Conservation (phyloP, 2,888 invertebrate genomes). For the Alviniconcha strummeri region DNA sequence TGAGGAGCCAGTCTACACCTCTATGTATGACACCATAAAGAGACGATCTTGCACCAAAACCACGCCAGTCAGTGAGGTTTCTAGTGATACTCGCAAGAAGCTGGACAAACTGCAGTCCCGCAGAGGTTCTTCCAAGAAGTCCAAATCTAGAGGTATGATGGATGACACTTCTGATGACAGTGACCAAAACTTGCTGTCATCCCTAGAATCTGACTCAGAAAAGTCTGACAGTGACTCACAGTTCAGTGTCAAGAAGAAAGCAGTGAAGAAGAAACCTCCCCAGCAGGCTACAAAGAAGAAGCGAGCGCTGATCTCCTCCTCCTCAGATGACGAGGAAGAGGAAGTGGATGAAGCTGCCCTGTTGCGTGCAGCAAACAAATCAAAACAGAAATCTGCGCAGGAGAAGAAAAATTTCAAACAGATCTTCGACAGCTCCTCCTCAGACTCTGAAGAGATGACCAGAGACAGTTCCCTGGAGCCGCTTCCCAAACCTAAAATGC, state of each 20-base stretch:
- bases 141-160: constrained; percentile 23
- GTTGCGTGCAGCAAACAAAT: constrained; percentile 27
- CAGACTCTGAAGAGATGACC: constrained; percentile 45
- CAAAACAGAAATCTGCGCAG: constrained; percentile 18
- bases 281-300: constrained; percentile 32
- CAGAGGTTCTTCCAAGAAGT: constrained; percentile 11
- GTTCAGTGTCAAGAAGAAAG: constrained; percentile 4
- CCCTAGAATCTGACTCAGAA: constrained; percentile 23
- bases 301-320: constrained; percentile 32
- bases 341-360: constrained; percentile 43
- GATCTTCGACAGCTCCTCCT: constrained; percentile 47
- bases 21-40: constrained; percentile 88
- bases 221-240: constrained; percentile 26
- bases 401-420: constrained; percentile 40
- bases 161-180: constrained; percentile 33
- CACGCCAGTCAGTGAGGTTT: constrained; percentile 12
- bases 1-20: constrained; percentile 83
- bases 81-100: constrained; percentile 21
- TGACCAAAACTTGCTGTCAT: constrained; percentile 3
- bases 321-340: constrained; percentile 37
- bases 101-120: constrained; percentile 14
- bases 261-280: background rate
- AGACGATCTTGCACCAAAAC: constrained; percentile 27
- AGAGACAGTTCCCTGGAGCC: constrained; percentile 38
- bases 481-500: constrained; percentile 29